Evolutionary conservation across 2,797 vertebrate species (phyloP).

Genomic region (Phalloptychus januarius): DNA sequence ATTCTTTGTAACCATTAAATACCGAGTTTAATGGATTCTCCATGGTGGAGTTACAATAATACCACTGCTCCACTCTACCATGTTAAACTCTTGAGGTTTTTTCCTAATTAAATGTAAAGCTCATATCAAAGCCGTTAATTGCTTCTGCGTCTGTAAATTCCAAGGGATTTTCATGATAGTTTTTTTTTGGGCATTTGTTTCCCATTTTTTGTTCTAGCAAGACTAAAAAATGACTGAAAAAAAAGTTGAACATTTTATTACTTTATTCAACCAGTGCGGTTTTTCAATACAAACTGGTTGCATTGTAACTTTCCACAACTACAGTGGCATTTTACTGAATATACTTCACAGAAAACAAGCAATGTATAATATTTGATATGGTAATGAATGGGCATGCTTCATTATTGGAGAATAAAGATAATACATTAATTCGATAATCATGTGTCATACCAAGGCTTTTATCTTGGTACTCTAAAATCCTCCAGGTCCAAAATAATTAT

Average conservation of each 20-base stretch:
- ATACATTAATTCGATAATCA: neutral
- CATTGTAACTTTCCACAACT: neutral
- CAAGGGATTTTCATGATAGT: neutral
- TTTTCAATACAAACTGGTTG: neutral
- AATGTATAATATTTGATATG: neutral
- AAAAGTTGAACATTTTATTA: neutral
- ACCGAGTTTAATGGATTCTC: neutral
- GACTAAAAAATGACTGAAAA: neutral
- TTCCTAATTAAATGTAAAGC: neutral
- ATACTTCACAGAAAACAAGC: neutral
- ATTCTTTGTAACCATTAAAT: neutral
- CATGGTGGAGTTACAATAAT: neutral
- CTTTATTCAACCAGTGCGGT: neutral
- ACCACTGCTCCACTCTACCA: neutral
- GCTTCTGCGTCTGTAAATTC: slow-evolving; percentile 9
- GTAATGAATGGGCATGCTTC: neutral
- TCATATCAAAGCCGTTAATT: neutral
- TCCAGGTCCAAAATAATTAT: neutral
- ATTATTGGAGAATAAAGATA: neutral
- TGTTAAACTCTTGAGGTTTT: neutral
- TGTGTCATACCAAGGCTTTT: neutral
- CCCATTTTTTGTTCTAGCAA: neutral
- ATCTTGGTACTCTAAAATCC: neutral
- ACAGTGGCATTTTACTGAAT: neutral
- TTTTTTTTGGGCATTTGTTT: neutral